Evolutionary conservation across 2,888 invertebrate genomes (phyloP).

Genomic region (Margaritifera margaritifera): DNA sequence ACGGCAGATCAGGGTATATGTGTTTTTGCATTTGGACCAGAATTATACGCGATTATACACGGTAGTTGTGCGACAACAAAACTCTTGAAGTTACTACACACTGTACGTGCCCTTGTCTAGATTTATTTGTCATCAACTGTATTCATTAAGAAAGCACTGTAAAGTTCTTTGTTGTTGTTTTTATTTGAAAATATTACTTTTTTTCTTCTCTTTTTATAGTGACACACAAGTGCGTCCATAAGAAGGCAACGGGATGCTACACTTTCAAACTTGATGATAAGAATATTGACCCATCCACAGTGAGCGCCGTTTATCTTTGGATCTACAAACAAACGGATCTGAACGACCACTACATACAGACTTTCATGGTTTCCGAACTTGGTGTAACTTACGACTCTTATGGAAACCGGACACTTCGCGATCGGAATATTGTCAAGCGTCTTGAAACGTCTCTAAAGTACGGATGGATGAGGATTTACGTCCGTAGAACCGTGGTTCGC

Average conservation of each 20-base stretch:
- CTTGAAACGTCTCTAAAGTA: conserved; percentile 50
- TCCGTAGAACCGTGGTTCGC: conserved; percentile 45
- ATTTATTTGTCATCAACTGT: no score
- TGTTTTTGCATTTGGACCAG: no score
- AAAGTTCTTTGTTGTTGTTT: no score
- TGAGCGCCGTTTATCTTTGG: conserved; percentile 54
- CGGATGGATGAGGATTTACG: conserved; percentile 58
- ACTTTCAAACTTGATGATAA: conserved; percentile 47
- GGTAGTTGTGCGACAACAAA: no score
- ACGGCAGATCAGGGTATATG: no score
- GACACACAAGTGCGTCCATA: conserved; percentile 37
- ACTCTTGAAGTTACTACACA: no score
- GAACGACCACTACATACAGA: conserved; percentile 50
- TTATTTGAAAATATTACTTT: no score
- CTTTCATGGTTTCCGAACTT: conserved; percentile 52
- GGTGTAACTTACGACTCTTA: conserved; percentile 18
- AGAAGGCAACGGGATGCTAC: conserved; percentile 52
- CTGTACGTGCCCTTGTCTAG: no score
- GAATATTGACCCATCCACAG: conserved; percentile 36
- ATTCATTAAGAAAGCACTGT: no score
- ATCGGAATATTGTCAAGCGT: conserved; percentile 46
- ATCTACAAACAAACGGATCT: conserved; percentile 58
- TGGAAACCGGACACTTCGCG: conserved; percentile 25
- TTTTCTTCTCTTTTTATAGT: conserved; percentile 31
- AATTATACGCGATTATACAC: no score